Base-by-base conservation (phyloP, 2,888 invertebrate genomes). In the Diarsia rubi region DNA sequence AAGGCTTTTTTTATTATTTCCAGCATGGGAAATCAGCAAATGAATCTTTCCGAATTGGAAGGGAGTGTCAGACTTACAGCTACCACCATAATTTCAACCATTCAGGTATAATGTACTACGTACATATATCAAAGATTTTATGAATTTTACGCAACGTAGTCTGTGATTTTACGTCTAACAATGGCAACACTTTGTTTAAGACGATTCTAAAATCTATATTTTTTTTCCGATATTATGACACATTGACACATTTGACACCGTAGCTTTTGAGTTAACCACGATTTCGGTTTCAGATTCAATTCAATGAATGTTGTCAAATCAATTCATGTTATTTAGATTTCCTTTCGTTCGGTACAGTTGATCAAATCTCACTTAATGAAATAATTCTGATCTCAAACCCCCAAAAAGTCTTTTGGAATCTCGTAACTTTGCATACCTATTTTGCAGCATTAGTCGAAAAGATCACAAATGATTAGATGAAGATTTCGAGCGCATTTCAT, bases 191-290 rank as follows among this genome's bases (percentile, higher is more conserved):
- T 16, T n/a, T n/a, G n/a, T n/a, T n/a, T 14, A 0, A 37, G 6
- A 3, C 59, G 8, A n/a, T n/a, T n/a, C n/a, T n/a, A n/a, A n/a
- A n/a, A n/a, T n/a, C n/a, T n/a, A n/a, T n/a, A n/a, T n/a, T n/a
- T n/a, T n/a, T n/a, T n/a, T n/a, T n/a, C n/a, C n/a, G n/a, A n/a
- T n/a, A n/a, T n/a, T n/a, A n/a, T n/a, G n/a, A n/a, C n/a, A n/a
- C n/a, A n/a, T n/a, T n/a, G n/a, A n/a, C n/a, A n/a, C n/a, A n/a
- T n/a, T n/a, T n/a, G 27, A 52, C 73, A 37, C 73, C 54, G 21
- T 45, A 57, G 45, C 73, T 73, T 72, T 72, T 73, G 47, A 27
- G 75, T 5, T 27, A 16, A 11, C 52, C 54, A 14, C 24, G 54
- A 5, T 54, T 54, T 14, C 11, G 54, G 54, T 14, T 54, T 24